A percentile compares a stretch with the other conserved stretches of the same genome.
phyloP scores from a whole-genome alignment of 2,888 invertebrate species.

The Gibbula magus region DNA sequence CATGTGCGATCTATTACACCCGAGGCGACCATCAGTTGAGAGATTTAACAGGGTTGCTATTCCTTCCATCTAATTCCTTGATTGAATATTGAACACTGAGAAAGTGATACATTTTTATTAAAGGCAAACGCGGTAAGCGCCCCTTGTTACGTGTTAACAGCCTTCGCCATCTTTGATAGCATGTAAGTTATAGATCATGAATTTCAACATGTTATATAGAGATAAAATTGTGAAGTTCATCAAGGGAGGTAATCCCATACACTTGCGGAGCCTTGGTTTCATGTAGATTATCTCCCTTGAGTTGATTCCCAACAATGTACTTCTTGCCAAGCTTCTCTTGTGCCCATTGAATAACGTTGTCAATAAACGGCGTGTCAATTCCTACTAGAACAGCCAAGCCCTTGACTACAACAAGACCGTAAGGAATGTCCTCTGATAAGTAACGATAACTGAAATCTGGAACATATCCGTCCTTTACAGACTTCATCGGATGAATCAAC shows the following conservation, averaged over 20 bases:
- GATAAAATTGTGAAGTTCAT: slow-evolving; percentile 26
- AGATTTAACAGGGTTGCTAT: no score
- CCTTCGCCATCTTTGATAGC: no score
- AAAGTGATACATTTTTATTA: no score
- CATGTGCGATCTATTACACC: no score
- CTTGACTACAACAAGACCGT: slow-evolving; percentile 56
- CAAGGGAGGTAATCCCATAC: slow-evolving; percentile 52
- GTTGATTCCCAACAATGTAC: slow-evolving; percentile 46
- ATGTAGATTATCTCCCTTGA: slow-evolving; percentile 52
- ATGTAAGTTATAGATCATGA: no score
- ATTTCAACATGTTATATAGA: no score
- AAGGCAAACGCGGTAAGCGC: no score
- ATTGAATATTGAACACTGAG: no score
- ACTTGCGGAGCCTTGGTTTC: slow-evolving; percentile 55
- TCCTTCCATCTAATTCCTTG: no score
- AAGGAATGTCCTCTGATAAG: slow-evolving; percentile 56
- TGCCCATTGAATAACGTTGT: slow-evolving; percentile 53
- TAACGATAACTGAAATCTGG: slow-evolving; percentile 59
- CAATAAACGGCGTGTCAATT: slow-evolving; percentile 56
- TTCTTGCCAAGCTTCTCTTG: slow-evolving; percentile 56
- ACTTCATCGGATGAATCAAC: slow-evolving; percentile 57
- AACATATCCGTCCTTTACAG: slow-evolving; percentile 47
- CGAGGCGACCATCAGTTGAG: no score
- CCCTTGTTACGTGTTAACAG: no score
- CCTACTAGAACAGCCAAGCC: slow-evolving; percentile 56